Evolutionary conservation across 2,888 invertebrate genomes (phyloP).

Genomic region (Meta bourneti): DNA sequence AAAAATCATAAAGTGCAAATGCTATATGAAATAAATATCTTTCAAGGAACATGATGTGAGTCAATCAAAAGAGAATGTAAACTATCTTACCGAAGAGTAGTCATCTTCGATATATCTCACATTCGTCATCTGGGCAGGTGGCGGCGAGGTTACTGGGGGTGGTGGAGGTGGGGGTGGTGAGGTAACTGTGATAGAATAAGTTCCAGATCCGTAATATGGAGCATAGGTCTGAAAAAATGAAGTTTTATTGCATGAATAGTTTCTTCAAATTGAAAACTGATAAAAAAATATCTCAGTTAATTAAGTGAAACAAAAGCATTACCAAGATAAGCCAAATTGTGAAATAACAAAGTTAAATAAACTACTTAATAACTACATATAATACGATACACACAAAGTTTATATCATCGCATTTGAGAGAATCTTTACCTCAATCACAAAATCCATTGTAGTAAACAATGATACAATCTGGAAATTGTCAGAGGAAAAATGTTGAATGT

Average conservation of each 20-base stretch:
- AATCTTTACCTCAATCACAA: too few species aligned
- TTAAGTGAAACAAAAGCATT: too few species aligned
- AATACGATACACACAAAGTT: not conserved
- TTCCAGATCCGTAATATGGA: slow-evolving; percentile 71
- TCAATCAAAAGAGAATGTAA: not conserved
- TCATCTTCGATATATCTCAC: slow-evolving; percentile 61
- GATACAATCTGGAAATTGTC: too few species aligned
- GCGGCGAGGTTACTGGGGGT: slow-evolving; percentile 49
- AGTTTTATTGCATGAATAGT: not conserved
- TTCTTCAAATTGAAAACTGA: too few species aligned
- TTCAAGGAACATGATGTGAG: too few species aligned
- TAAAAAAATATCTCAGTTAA: too few species aligned
- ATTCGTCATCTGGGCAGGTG: slow-evolving; percentile 63
- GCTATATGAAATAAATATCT: not conserved
- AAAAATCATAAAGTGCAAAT: not conserved
- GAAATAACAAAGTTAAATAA: not conserved
- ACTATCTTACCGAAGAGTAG: slow-evolving; percentile 10
- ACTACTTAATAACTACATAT: not conserved
- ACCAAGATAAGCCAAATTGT: not conserved
- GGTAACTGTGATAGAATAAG: slow-evolving; percentile 59
- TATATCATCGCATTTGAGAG: not conserved
- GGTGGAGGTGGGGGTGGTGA: slow-evolving; percentile 67
- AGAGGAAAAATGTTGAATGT: too few species aligned
- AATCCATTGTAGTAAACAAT: too few species aligned
- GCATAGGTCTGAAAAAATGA: slow-evolving; percentile 65